Base-by-base conservation (phyloP, 2,888 invertebrate genomes). In the Temnothorax rugatulus region DNA sequence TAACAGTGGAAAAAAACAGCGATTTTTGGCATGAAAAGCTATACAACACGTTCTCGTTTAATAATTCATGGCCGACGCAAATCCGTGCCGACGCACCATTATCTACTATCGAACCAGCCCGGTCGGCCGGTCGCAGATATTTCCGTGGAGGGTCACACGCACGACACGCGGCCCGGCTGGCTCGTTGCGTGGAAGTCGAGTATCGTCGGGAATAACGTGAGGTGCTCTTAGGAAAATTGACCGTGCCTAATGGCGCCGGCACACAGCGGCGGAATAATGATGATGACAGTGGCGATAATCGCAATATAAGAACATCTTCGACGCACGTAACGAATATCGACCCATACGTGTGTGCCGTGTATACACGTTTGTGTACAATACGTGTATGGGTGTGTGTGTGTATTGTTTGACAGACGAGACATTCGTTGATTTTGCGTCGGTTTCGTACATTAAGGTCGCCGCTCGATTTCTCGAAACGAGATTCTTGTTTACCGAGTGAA, bases 201-300 rank as follows among this genome's bases (percentile, higher is more conserved):
- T 69, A 83, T 84, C 73, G 82, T 79, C 68, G 82, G 77, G 82
- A 52, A 82, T 86, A 84, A 85, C 82, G 84, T 79, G 85, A 89
- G 87, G 83, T 85, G 90, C 93, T 92, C 91, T 92, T 91, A 92
- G 90, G 90, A 92, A 92, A 93, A 93, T 93, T 92, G 92, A 91
- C 91, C 91, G 87, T 90, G 87, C 91, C 87, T 91, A 91, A 92
- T 93, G 92, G 90, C 76, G 84, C 86, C 84, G 83, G 87, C 86
- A 79, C 85, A 79, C 89, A 90, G 81, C 79, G 75, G n/a, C 61
- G 69, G 86, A 87, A 84, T 91, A 91, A 91, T 89, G 89, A 89
- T 90, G 90, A 87, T 89, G 90, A 88, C 88, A 89, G 88, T 77
- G 88, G 83, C 91, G 92, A 92, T 92, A 92, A 92, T 92, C 90